phyloP scores from a whole-genome alignment of 2,113 vertebrate species.

The Glaucidium brasilianum region DNA sequence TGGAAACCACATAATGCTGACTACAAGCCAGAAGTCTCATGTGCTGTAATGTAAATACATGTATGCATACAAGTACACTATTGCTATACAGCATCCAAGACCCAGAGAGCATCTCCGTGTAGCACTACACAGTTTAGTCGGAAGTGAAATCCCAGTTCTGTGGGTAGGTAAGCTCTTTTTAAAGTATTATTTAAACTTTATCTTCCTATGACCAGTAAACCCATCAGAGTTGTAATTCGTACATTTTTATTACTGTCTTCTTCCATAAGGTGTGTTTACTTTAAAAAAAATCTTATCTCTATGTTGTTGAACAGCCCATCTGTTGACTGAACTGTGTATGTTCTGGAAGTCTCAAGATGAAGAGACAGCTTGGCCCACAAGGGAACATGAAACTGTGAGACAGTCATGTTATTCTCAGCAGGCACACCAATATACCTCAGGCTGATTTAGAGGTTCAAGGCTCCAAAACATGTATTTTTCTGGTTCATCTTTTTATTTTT shows the following conservation, averaged over 20 bases:
- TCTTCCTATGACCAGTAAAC: not conserved
- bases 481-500: not conserved
- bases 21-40: not conserved
- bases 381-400: not conserved
- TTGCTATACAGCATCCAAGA: not conserved
- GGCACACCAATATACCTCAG: accelerated
- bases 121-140: not conserved
- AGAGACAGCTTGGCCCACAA: not conserved
- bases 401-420: not conserved
- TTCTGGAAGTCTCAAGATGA: not conserved
- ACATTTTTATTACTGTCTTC: not conserved
- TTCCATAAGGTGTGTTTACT: not conserved
- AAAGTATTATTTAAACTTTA: not conserved
- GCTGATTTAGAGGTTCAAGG: not conserved
- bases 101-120: not conserved
- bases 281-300: not conserved
- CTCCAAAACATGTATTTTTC: not conserved
- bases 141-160: not conserved
- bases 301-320: not conserved
- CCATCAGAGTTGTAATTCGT: not conserved
- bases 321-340: not conserved
- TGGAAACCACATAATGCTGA: not conserved
- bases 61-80: not conserved
- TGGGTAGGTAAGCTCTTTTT: not conserved
- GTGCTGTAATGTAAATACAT: accelerated